Evolutionary conservation across 1,140 invertebrate species (phyloP), one percentile per base, ranked within the genome.

Genomic region (Ostrea edulis): DNA sequence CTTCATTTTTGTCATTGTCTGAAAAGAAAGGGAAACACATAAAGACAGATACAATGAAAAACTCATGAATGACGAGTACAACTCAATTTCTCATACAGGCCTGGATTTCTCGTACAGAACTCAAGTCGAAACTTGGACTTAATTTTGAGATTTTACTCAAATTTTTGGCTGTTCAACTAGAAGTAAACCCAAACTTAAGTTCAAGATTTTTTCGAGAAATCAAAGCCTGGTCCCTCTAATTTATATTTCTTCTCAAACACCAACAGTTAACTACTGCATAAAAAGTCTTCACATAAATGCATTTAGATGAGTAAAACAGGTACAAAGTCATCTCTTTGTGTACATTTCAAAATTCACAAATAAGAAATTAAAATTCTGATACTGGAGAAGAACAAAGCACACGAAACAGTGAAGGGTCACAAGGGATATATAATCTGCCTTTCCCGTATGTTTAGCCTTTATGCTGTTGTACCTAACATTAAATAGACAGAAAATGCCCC

Each of bases 1-100:
- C 25, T 35, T 29, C 68, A 77, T 77, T 2, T 77, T 35, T 77
- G 68, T 77, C 68, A 77, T 29, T 77, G 68, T 35, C 68, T 77
- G 68, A 25, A 77, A 77, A 29, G 65, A 35, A 77, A 35, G 35
- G 14, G n/a, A 25, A 68, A 25, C 25, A 77, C 14, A 17, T 77
- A 25, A 62, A 62, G 55, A 62, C 5, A 20, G 7, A 62, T 17
- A 17, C 5, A 62, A 20, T 62, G 55, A 62, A 62, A 44, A 44
- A 5, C 35, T 44, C 35, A 44, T 44, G 17, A 62, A 58, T 58
- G 17, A 62, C 55, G 20, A 62, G 55, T 62, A 54, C 12, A 62
- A 62, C 14, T n/a, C 35, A 44, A 44, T 44, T 44, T 44, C 35
- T 44, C 35, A 44, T 44, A 44, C n/a, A n/a, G n/a, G n/a, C n/a